These are phyloP conservation scores for Clarias laeviceps DNA, from an alignment of 2,797 vertebrate species.

Conservation along the genomic window DNA sequence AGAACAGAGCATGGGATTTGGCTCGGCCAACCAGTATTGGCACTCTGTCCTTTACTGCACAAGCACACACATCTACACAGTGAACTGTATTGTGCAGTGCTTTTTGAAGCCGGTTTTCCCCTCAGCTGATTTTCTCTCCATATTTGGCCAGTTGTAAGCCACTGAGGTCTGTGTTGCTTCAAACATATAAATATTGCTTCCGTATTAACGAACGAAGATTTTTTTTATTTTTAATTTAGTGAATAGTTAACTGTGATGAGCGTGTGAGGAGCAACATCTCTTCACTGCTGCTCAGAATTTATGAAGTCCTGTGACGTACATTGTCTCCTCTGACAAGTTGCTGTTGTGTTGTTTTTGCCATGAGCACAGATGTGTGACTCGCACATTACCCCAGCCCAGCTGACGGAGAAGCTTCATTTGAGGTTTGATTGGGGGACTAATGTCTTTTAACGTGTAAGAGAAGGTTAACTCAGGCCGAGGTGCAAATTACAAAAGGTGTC, in stretches of 20 bases:
- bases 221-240: not conserved
- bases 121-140: conserved; percentile 51
- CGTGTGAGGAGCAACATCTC: not conserved
- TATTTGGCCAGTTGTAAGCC: conserved; percentile 61
- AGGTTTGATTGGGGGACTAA: conserved; percentile 26
- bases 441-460: conserved; percentile 5
- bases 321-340: not conserved
- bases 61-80: conserved; percentile 43
- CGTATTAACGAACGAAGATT: conserved; percentile 10
- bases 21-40: conserved; percentile 49
- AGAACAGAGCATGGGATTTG: not conserved
- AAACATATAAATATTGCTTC: conserved; percentile 57
- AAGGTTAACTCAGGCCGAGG: conserved; percentile 3
- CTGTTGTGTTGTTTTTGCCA: conserved; percentile 25
- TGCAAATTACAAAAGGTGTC: not conserved
- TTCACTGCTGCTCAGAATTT: not conserved
- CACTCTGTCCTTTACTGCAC: conserved; percentile 39
- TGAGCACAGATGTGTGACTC: conserved; percentile 27
- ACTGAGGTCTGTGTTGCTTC: conserved; percentile 63
- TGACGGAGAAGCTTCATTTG: conserved; percentile 23
- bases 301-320: conserved; percentile 4
- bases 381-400: conserved; percentile 3
- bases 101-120: conserved; percentile 38
- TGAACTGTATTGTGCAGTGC: conserved; percentile 48
- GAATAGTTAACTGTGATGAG: not conserved